Percentiles rank a stretch among this genome's conserved stretches.
Evolutionary conservation across 2,113 vertebrate species (phyloP).

Genomic region (Pagrus major): DNA sequence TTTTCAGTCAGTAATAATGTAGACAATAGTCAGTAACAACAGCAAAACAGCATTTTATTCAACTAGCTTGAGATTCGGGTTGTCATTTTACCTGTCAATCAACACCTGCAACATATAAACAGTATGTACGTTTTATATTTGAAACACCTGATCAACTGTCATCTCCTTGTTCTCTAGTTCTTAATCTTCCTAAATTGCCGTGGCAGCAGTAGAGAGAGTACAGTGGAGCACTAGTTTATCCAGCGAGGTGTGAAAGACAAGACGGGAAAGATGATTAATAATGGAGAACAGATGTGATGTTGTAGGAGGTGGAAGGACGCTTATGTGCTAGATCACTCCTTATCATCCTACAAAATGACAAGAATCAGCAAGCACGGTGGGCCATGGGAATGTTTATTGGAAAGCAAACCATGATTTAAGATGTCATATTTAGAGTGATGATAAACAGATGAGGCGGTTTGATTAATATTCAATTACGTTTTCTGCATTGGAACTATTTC

Average conservation of each 20-base stretch:
- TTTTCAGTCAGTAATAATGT: not conserved
- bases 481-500: not conserved
- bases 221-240: not conserved
- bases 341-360: slow-evolving; percentile 1
- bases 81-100: not conserved
- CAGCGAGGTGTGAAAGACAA: slow-evolving; percentile 13
- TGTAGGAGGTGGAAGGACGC: slow-evolving; percentile 1
- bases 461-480: not conserved
- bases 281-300: slow-evolving; percentile 19
- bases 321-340: not conserved
- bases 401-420: not conserved
- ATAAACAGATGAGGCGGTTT: not conserved
- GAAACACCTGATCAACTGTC: not conserved
- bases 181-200: not conserved
- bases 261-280: slow-evolving; percentile 24
- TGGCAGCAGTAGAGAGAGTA: not conserved
- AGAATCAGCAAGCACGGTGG: not conserved
- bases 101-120: not conserved
- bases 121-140: not conserved
- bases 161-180: not conserved
- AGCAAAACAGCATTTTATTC: not conserved
- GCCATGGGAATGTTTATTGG: slow-evolving; percentile 2
- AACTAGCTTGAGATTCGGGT: not conserved
- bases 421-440: not conserved
- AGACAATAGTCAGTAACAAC: too few relatives aligned